Base-by-base conservation (phyloP, 2,113 vertebrate species). In the Pampusana beccarii region DNA sequence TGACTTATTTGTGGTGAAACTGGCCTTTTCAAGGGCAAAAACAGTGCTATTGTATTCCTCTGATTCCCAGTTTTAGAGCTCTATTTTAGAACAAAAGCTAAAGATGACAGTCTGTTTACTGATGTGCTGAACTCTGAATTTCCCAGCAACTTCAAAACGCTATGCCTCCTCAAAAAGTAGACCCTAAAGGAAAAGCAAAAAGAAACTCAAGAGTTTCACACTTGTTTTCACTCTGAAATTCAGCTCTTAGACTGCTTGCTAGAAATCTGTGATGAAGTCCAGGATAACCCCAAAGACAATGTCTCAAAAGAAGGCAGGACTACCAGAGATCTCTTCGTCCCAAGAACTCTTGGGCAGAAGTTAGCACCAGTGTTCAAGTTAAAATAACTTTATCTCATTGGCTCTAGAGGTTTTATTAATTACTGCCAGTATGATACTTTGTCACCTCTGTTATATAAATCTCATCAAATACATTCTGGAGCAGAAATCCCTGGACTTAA, bases 1-100 rank as follows among this genome's bases (percentile, higher is more conserved):
- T 65, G 57, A 86, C 51, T 92, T 86, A 50, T 67, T 78, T 92
- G 51, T 78, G 25, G 61, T 75, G 70, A 75, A 80, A 61, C 25
- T 57, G 33, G 44, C 51, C 72, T 92, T 90, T 83, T 64, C 75
- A 94, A 77, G 24, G n/a, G 48, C 40, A 77, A 80, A 80, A 86
- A 10, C 6, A 19, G 5, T 48, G 56, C 38, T 75, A 36, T 10
- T 50, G 8, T 66, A 44, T 70, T 48, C 21, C 29, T 21, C n/a
- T 13, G 11, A 51, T 56, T 90, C 60, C 46, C 60, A 40, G 21
- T 78, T 80, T 79, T 75, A 86, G 50, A 57, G 20, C 8, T 40
- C 4, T 12, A 25, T 31, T 80, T 88, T 62, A 88, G 79, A 86
- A 44, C 60, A 71, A 70, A 83, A 74, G 14, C 26, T 71, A 58